These are phyloP conservation scores for Drosophila burlai DNA, from an alignment of 1,140 invertebrate species.

Conservation along the genomic window DNA sequence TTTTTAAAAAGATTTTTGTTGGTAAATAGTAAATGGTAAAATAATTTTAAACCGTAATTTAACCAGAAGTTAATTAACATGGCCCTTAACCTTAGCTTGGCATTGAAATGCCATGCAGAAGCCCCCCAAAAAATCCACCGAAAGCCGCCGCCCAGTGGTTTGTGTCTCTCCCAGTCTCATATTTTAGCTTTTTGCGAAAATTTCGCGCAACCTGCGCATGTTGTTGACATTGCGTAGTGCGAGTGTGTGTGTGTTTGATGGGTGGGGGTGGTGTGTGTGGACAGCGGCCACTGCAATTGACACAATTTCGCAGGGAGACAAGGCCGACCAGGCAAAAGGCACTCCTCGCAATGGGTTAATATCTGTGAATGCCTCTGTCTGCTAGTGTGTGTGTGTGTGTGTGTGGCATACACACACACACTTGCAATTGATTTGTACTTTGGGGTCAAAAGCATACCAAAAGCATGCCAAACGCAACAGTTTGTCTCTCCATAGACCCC, in stretches of 20 bases:
- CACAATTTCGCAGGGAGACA: conserved; percentile 76
- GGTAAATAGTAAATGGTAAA: background rate
- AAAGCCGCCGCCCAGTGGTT: background rate
- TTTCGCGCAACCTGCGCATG: conserved; percentile 70
- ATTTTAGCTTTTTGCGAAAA: conserved; percentile 32
- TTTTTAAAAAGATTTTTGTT: background rate
- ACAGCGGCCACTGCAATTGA: conserved; percentile 76
- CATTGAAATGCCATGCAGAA: conserved; percentile 44
- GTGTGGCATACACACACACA: conserved; percentile 17
- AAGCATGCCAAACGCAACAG: conserved; percentile 71
- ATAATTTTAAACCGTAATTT: conserved; percentile 1
- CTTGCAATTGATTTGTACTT: conserved; percentile 82
- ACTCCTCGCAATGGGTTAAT: conserved; percentile 45
- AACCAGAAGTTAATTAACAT: conserved; percentile 22
- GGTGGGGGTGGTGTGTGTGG: conserved; percentile 4
- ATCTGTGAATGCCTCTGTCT: conserved; percentile 22
- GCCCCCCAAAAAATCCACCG: background rate
- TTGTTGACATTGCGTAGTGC: conserved; percentile 63
- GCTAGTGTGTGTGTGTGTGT: conserved; percentile 26
- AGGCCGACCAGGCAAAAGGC: conserved; percentile 54
- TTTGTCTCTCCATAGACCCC: conserved; percentile 24
- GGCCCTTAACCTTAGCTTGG: conserved; percentile 23
- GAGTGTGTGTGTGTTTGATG: conserved; percentile 9
- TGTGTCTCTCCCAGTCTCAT: conserved; percentile 3
- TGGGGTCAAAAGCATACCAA: conserved; percentile 71